These are phyloP conservation scores for Steinernema scapterisci DNA, from an alignment of 2,888 invertebrate species.

Conservation along the genomic window DNA sequence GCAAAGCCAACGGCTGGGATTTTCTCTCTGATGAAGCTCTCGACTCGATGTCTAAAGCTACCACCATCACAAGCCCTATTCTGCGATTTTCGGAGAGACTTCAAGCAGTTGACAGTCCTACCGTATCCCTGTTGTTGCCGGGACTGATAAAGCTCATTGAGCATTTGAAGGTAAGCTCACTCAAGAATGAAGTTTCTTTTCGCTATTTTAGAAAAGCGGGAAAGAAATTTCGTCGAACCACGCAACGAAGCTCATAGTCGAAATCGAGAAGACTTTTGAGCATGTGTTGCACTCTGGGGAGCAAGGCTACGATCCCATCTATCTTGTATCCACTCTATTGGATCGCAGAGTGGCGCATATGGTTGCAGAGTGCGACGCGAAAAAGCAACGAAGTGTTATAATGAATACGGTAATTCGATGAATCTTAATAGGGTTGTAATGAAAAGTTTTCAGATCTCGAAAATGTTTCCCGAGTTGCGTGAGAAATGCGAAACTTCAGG, in stretches of 20 bases:
- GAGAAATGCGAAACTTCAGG: slow-evolving; percentile 5
- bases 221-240: not conserved
- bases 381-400: not conserved
- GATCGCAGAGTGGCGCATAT: slow-evolving; percentile 18
- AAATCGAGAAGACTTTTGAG: not conserved
- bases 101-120: slow-evolving; percentile 1
- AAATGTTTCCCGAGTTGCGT: slow-evolving; percentile 20
- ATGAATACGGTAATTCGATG: not conserved
- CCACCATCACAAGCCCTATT: not conserved
- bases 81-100: not conserved
- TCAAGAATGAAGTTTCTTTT: not conserved
- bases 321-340: not conserved
- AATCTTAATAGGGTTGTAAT: not conserved
- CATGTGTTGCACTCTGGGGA: slow-evolving; percentile 15
- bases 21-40: not conserved
- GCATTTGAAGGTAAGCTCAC: slow-evolving; percentile 3
- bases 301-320: not conserved
- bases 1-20: not conserved
- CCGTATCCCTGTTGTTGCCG: not conserved
- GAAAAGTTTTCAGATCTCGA: not conserved
- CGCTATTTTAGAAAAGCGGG: not conserved
- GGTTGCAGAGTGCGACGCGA: slow-evolving; percentile 1
- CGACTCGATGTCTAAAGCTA: not conserved
- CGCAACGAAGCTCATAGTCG: not conserved
- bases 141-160: slow-evolving; percentile 14